Conservation (phyloP, 2,797 vertebrate genomes). For the Poecilia gillii region DNA sequence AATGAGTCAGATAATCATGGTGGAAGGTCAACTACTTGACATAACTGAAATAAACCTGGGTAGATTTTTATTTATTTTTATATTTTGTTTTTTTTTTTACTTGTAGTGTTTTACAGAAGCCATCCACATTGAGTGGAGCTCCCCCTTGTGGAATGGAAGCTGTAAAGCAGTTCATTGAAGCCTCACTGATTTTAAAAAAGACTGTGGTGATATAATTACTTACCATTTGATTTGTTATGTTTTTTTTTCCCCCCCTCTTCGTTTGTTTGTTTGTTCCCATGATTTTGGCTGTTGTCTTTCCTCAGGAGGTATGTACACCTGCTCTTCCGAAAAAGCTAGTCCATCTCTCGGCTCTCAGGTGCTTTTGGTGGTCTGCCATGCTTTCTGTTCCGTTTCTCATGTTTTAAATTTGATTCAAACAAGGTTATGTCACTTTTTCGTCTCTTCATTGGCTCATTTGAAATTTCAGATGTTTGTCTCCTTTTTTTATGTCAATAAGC, state of each 20-base stretch:
- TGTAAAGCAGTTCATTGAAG: constrained; percentile 72
- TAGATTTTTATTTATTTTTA: constrained; percentile 14
- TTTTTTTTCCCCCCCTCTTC: constrained; percentile 85
- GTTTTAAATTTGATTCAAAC: constrained; percentile 59
- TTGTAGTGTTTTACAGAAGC: constrained; percentile 68
- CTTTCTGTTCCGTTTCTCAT: constrained; percentile 69
- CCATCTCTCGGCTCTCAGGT: constrained; percentile 83
- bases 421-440: constrained; percentile 62
- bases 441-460: constrained; percentile 79
- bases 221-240: constrained; percentile 89
- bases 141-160: constrained; percentile 67
- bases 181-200: constrained; percentile 61
- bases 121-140: constrained; percentile 22
- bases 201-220: constrained; percentile 82
- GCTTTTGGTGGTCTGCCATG: constrained; percentile 86
- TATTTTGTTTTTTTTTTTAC: constrained; percentile 8
- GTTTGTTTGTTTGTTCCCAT: constrained; percentile 93
- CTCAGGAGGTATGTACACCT: constrained; percentile 99
- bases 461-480: constrained; percentile 70
- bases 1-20: constrained; percentile 56
- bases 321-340: constrained; percentile 80
- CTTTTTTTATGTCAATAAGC: constrained; percentile 73
- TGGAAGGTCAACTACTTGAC: constrained; percentile 52
- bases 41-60: constrained; percentile 23
- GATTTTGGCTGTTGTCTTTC: constrained; percentile 98